Percentiles rank a stretch among this genome's conserved stretches.
Conservation (phyloP, 2,797 vertebrate species). For the Iguana delicatissima region DNA sequence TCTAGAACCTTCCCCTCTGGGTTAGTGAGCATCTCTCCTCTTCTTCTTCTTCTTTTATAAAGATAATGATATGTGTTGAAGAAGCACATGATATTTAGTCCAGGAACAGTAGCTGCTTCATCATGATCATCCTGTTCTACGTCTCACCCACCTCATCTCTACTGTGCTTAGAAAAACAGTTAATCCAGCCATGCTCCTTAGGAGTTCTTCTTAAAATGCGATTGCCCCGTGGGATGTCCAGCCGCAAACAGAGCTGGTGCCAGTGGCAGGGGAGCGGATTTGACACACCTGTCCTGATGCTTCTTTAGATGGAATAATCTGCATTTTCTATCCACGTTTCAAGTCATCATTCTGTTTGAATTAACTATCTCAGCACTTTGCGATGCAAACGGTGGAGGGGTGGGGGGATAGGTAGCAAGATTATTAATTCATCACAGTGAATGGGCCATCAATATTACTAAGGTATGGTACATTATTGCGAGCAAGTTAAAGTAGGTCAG, state of each 20-base stretch:
- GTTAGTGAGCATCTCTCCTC: neutral
- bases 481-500: constrained; percentile 75
- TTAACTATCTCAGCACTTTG: constrained; percentile 64
- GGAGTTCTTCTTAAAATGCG: neutral
- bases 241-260: neutral
- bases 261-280: neutral
- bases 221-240: neutral
- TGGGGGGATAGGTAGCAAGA: constrained; percentile 24
- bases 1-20: neutral
- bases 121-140: neutral
- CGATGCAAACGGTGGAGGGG: neutral
- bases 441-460: constrained; percentile 69
- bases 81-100: neutral
- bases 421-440: constrained; percentile 68
- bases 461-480: constrained; percentile 64
- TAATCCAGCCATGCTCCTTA: neutral
- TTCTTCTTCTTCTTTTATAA: neutral
- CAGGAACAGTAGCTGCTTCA: neutral
- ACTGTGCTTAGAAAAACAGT: neutral
- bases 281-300: constrained; percentile 9
- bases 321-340: constrained; percentile 55
- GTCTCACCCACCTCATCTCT: no score
- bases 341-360: constrained; percentile 61
- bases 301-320: constrained; percentile 47
- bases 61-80: neutral